Conservation (phyloP, 2,797 vertebrate genomes). For the Mallotus villosus region DNA sequence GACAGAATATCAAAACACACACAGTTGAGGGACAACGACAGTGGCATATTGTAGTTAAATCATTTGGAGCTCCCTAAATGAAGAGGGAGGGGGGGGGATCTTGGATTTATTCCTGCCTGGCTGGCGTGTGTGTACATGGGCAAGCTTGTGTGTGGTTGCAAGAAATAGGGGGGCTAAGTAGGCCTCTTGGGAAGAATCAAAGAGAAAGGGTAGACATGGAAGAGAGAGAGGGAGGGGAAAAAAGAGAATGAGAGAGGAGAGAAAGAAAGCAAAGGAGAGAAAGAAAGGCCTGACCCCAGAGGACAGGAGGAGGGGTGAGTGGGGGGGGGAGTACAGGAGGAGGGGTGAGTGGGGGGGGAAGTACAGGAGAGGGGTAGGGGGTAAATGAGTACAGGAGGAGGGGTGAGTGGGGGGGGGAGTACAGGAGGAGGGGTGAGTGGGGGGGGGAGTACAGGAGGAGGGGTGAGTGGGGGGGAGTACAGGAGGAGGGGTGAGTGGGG, state of each 20-base stretch:
- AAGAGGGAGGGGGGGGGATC: background rate
- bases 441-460: background rate
- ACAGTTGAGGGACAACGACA: background rate
- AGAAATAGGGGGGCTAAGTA: background rate
- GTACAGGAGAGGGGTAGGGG: background rate
- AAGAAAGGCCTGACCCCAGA: background rate
- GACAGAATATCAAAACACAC: conserved; percentile 9
- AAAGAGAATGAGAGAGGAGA: background rate
- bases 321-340: too few species aligned
- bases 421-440: background rate
- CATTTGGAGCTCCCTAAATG: background rate
- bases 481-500: background rate
- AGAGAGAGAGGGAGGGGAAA: background rate
- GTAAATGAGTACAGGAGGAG: background rate
- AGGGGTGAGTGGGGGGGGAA: background rate
- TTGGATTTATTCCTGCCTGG: too few species aligned
- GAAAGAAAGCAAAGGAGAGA: background rate
- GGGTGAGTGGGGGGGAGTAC: background rate
- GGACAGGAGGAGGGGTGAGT: background rate
- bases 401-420: background rate
- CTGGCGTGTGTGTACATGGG: background rate
- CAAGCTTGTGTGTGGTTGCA: background rate
- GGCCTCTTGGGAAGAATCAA: background rate
- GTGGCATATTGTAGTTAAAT: background rate
- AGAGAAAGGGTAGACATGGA: background rate